Conservation (phyloP, 2,113 vertebrate genomes). For the Oncorhynchus masou region DNA sequence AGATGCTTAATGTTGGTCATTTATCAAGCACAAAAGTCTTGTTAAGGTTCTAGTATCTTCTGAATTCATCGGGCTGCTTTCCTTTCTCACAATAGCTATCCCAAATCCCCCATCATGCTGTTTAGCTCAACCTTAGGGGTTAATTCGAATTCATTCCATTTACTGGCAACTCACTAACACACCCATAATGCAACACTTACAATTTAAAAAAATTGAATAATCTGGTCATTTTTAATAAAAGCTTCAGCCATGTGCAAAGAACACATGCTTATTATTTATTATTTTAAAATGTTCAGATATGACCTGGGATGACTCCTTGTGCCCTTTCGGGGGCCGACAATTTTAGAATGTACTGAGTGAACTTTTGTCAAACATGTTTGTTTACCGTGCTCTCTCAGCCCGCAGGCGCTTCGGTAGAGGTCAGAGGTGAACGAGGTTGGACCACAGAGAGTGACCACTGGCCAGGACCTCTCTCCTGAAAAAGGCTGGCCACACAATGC, state of each 20-base stretch:
- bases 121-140: not conserved
- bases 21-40: not conserved
- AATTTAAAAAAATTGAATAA: not conserved
- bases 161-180: not conserved
- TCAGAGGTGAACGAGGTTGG: constrained; percentile 55
- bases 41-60: not conserved
- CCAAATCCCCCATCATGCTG: not conserved
- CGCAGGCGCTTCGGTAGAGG: constrained; percentile 46
- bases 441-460: constrained; percentile 57
- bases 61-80: not conserved
- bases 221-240: constrained; percentile 12
- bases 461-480: constrained; percentile 40
- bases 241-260: constrained; percentile 32
- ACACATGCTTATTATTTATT: constrained; percentile 40
- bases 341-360: constrained; percentile 56
- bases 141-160: not conserved
- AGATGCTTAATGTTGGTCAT: not conserved
- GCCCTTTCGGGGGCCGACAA: constrained; percentile 29
- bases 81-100: not conserved
- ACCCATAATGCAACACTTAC: not conserved
- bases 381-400: constrained; percentile 43
- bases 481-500: constrained; percentile 59
- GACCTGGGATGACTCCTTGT: constrained; percentile 26
- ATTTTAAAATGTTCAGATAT: constrained; percentile 21
- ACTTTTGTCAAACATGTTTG: constrained; percentile 58